Base-by-base conservation (phyloP, 2,888 invertebrate species). In the Scaptodrosophila latifasciaeformis region DNA sequence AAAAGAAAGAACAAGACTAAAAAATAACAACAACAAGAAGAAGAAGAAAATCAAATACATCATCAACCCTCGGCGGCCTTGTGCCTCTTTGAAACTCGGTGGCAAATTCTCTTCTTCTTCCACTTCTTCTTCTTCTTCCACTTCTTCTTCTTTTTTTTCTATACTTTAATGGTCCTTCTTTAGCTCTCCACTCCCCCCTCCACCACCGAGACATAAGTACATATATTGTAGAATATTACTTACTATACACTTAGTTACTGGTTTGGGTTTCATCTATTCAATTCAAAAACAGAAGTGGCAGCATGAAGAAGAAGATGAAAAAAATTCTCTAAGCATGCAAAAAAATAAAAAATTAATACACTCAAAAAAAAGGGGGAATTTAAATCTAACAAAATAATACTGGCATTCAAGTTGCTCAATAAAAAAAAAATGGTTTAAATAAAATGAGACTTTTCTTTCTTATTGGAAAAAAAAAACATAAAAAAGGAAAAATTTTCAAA, bases 191-290 rank as follows among this genome's bases (percentile, higher is more conserved):
- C n/a, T n/a, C n/a, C n/a, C n/a, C n/a, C n/a, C n/a, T n/a, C n/a
- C n/a, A n/a, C n/a, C n/a, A n/a, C n/a, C n/a, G n/a, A n/a, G n/a
- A n/a, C n/a, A n/a, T n/a, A n/a, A n/a, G n/a, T n/a, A n/a, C n/a
- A n/a, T n/a, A 44, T 61, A 53, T 65, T 54, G 50, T 50, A 52
- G 74, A n/a, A n/a, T n/a, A n/a, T n/a, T n/a, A n/a, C n/a, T n/a
- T n/a, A n/a, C n/a, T n/a, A n/a, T n/a, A n/a, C 58, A 57, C 55
- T 65, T 65, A 62, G 75, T 68, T 58, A 54, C 59, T 67, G 74
- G 82, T 70, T 68, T 75, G 83, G 68, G 82, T 77, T 78, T 75
- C 83, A 81, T 82, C 77, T 81, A 79, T 82, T 82, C 82, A 72
- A 62, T 66, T 82, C 68, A 76, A 71, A 43, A 34, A 2, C 1